These are phyloP conservation scores for Ageneiosus marmoratus DNA, from an alignment of 2,113 vertebrate species.

Conservation along the genomic window DNA sequence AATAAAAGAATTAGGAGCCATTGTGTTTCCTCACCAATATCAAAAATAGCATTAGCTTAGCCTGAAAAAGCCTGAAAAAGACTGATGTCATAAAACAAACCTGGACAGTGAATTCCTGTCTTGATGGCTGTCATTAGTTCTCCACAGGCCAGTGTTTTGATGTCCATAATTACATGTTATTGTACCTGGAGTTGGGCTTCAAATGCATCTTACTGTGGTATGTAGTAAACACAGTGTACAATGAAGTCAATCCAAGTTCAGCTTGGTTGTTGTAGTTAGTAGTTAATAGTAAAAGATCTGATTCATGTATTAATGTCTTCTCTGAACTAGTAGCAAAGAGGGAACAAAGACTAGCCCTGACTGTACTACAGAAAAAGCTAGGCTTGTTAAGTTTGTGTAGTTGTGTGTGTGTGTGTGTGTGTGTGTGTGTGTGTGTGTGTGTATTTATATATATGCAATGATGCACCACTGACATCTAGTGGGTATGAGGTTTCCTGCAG, in stretches of 20 bases:
- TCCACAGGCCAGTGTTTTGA: slow-evolving; percentile 14
- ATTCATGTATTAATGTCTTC: neutral
- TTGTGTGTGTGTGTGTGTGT: neutral
- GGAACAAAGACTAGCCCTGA: neutral
- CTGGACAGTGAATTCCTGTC: slow-evolving; percentile 10
- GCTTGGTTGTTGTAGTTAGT: neutral
- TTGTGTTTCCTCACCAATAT: neutral
- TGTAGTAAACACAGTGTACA: slow-evolving; percentile 16
- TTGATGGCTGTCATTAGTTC: slow-evolving; percentile 38
- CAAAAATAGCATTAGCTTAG: neutral
- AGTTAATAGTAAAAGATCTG: neutral
- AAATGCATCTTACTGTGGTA: neutral
- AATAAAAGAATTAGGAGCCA: neutral
- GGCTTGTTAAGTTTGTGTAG: neutral
- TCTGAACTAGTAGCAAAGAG: neutral
- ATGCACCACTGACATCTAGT: slow-evolving; percentile 56
- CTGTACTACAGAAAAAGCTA: neutral
- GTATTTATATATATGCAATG: neutral
- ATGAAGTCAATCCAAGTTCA: neutral
- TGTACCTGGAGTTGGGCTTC: slow-evolving; percentile 12
- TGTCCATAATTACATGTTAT: slow-evolving; percentile 38
- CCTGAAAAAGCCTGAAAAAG: neutral
- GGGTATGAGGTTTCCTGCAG: slow-evolving; percentile 10
- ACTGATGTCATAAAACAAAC: slow-evolving; percentile 19
- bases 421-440: neutral